A percentile compares a stretch with the other conserved stretches of the same genome.
phyloP scores from a whole-genome alignment of 2,888 invertebrate genomes.

The Apodemia duryi region DNA sequence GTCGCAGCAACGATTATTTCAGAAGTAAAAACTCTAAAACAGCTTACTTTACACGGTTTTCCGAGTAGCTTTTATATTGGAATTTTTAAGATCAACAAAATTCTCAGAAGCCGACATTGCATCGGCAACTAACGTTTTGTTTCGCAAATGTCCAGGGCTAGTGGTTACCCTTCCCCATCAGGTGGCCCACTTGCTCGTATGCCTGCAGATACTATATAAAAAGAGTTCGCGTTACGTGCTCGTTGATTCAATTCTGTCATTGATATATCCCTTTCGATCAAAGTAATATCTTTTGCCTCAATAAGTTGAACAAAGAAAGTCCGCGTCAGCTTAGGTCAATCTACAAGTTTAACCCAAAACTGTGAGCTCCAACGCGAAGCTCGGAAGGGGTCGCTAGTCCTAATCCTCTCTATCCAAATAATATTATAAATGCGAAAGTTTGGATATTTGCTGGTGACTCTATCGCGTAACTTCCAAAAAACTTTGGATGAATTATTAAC shows the following conservation, averaged over 20 bases:
- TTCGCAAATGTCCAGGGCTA: too few species aligned
- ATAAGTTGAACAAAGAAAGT: slow-evolving; percentile 7
- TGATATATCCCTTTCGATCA: neutral
- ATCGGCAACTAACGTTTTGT: too few species aligned
- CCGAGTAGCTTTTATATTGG: too few species aligned
- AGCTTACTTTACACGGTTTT: too few species aligned
- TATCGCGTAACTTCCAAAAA: neutral
- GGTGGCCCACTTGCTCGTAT: too few species aligned
- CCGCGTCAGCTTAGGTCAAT: slow-evolving; percentile 10
- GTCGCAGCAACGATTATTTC: too few species aligned
- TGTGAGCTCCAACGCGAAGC: slow-evolving; percentile 4
- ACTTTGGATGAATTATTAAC: neutral
- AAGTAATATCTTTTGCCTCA: neutral
- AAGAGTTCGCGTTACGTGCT: neutral
- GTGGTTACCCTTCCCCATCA: too few species aligned
- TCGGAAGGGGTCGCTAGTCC: neutral
- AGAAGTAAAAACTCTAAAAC: too few species aligned
- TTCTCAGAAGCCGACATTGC: too few species aligned
- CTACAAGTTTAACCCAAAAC: slow-evolving; percentile 6
- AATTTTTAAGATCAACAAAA: too few species aligned
- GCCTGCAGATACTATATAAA: too few species aligned
- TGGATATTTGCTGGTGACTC: neutral
- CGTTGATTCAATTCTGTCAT: neutral
- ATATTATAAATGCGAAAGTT: slow-evolving; percentile 11
- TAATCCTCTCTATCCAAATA: slow-evolving; percentile 1